Conservation (phyloP, 2,888 invertebrate species). For the Sinohyriopsis cumingii region DNA sequence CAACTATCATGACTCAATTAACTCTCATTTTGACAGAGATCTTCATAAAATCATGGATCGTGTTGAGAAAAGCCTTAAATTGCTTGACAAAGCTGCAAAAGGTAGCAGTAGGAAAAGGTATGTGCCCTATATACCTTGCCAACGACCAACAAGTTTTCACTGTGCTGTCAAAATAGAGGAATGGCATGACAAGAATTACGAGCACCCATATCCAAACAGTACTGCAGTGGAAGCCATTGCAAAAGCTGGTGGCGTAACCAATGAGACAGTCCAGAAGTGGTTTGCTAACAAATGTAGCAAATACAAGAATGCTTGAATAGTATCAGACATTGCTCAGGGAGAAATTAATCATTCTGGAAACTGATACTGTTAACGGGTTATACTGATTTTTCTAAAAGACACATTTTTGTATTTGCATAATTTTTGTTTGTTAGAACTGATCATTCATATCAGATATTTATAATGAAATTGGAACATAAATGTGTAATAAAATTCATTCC, state of each 20-base stretch:
- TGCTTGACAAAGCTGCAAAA: constrained; percentile 26
- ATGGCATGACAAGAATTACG: constrained; percentile 54
- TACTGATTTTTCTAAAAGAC: too few species aligned
- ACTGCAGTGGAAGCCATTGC: constrained; percentile 44
- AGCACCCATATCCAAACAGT: constrained; percentile 56
- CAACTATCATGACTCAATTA: constrained; percentile 36
- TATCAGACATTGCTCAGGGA: constrained; percentile 32
- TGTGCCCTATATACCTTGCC: constrained; percentile 5
- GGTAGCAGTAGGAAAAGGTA: constrained; percentile 15
- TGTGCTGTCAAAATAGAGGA: constrained; percentile 45
- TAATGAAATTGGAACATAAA: too few species aligned
- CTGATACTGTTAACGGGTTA: too few species aligned
- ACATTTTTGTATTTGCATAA: too few species aligned
- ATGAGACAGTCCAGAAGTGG: constrained; percentile 61
- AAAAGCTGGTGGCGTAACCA: constrained; percentile 41
- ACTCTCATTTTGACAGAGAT: constrained; percentile 46
- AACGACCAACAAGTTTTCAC: constrained; percentile 36
- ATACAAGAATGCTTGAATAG: constrained; percentile 45
- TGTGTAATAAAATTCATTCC: too few species aligned
- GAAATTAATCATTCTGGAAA: too few species aligned
- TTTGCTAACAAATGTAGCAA: constrained; percentile 62
- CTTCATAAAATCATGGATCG: constrained; percentile 43
- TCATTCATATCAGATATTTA: too few species aligned
- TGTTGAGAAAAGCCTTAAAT: constrained; percentile 36
- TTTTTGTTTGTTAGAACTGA: too few species aligned